Conservation (phyloP, 1,140 invertebrate genomes). For the Octopus sinensis region DNA sequence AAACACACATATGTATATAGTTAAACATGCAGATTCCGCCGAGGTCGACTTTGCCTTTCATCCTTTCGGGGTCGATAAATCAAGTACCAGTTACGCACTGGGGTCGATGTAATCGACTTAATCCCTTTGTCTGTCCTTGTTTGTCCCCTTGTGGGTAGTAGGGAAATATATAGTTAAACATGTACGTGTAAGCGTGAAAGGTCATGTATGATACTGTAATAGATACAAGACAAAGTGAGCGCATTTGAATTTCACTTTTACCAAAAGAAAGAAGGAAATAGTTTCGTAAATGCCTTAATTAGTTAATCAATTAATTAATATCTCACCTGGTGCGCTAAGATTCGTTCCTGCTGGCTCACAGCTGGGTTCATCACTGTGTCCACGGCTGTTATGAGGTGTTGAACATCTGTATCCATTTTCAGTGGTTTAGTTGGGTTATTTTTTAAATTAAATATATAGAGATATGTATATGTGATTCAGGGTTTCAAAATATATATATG, state of each 20-base stretch:
- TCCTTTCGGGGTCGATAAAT: too few relatives aligned
- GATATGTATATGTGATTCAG: background rate
- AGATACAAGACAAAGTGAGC: background rate
- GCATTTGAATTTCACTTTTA: background rate
- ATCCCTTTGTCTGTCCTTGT: too few relatives aligned
- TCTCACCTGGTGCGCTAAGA: constrained; percentile 34
- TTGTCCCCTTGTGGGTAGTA: background rate
- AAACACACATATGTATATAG: background rate
- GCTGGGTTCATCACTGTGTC: constrained; percentile 35
- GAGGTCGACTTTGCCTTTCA: too few relatives aligned
- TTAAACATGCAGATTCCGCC: background rate
- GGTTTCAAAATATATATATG: background rate
- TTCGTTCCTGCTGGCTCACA: constrained; percentile 26
- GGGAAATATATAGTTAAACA: background rate
- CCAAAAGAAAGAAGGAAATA: background rate
- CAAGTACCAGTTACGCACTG: too few relatives aligned
- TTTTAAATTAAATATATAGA: background rate
- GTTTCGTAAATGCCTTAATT: background rate
- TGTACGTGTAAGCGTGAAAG: background rate
- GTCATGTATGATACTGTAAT: background rate
- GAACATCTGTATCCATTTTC: constrained; percentile 14
- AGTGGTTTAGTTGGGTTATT: background rate
- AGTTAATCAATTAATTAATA: background rate
- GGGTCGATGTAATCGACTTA: too few relatives aligned
- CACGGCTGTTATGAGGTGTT: constrained; percentile 29